Conservation (phyloP, 2,797 vertebrate species). For the Diplodus puntazzo region DNA sequence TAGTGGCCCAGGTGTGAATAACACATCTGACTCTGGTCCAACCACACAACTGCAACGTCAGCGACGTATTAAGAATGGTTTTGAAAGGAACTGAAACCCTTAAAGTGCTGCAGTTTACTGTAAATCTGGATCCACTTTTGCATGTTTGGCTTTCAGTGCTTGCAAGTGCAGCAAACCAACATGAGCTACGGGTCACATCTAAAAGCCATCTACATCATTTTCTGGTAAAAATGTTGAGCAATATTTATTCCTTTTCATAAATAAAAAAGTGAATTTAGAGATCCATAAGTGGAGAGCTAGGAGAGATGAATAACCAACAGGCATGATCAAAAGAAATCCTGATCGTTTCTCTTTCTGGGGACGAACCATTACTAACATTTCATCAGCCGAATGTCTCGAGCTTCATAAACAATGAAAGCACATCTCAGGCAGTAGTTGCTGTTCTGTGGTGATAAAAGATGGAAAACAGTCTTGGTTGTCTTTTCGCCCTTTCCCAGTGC, state of each 20-base stretch:
- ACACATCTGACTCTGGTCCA: slow-evolving; percentile 2
- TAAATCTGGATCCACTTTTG: slow-evolving; percentile 43
- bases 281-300: not conserved
- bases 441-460: not conserved
- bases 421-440: not conserved
- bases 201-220: not conserved
- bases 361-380: not conserved
- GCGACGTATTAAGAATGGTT: not conserved
- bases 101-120: slow-evolving; percentile 29
- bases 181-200: not conserved
- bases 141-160: not conserved
- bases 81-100: slow-evolving; percentile 56
- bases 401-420: not conserved
- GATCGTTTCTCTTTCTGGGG: not conserved
- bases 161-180: slow-evolving; percentile 23
- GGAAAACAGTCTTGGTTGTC: not conserved
- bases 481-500: not conserved
- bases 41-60: slow-evolving; percentile 31
- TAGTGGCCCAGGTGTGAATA: slow-evolving; percentile 12
- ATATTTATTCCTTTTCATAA: not conserved
- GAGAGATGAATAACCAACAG: not conserved
- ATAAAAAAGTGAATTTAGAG: not conserved
- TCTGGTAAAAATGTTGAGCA: not conserved
- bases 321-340: not conserved
- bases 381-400: not conserved